phyloP scores from a whole-genome alignment of 2,113 vertebrate genomes.

The Tretioscincus oriximinensis region DNA sequence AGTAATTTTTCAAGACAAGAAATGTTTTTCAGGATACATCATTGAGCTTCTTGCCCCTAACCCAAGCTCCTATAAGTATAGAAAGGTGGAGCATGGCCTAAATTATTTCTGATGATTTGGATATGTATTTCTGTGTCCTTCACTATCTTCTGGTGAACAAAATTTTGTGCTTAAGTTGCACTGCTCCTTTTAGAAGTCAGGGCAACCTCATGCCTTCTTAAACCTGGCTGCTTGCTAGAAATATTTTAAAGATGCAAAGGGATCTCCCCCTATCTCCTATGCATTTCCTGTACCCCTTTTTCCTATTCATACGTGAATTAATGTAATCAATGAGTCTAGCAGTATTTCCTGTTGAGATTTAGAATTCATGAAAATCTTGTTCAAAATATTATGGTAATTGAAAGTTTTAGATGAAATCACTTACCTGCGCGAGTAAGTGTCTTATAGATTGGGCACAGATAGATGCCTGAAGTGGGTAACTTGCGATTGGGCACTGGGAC shows the following conservation, averaged over 20 bases:
- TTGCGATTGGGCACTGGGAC: constrained; percentile 76
- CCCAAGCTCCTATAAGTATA: too few relatives aligned
- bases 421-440: constrained; percentile 88
- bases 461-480: constrained; percentile 68
- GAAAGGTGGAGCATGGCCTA: too few relatives aligned
- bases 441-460: constrained; percentile 92
- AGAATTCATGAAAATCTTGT: neutral
- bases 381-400: too few relatives aligned
- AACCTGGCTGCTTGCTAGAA: neutral
- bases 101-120: too few relatives aligned
- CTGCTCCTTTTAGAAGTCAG: too few relatives aligned
- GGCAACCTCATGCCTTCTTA: too few relatives aligned
- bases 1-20: too few relatives aligned
- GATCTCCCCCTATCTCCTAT: neutral
- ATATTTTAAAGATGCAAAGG: neutral
- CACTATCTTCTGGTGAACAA: too few relatives aligned
- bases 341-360: neutral
- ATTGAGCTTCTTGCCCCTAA: too few relatives aligned
- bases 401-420: constrained; percentile 9
- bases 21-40: too few relatives aligned
- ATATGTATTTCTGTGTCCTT: too few relatives aligned
- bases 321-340: neutral
- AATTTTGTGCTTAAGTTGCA: too few relatives aligned
- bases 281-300: neutral
- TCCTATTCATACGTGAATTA: neutral